phyloP scores from a whole-genome alignment of 2,797 vertebrate species.

The Ciconia nigra region DNA sequence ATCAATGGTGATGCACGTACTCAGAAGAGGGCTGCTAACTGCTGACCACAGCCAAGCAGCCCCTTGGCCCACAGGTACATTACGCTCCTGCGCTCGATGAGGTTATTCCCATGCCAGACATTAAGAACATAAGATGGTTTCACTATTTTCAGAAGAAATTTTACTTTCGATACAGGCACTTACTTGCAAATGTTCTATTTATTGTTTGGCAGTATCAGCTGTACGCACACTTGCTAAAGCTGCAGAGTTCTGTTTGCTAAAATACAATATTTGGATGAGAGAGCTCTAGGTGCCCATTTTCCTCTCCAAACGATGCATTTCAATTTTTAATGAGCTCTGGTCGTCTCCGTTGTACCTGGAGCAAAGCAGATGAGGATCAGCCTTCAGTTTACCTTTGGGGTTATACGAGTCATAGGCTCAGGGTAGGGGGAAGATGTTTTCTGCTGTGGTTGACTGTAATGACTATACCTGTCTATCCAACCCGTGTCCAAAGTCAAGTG shows the following conservation, averaged over 20 bases:
- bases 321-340: neutral
- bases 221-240: neutral
- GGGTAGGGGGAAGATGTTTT: neutral
- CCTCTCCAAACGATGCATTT: neutral
- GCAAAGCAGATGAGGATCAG: neutral
- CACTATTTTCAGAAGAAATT: neutral
- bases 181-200: neutral
- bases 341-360: neutral
- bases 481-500: neutral
- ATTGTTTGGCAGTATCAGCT: neutral
- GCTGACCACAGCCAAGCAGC: neutral
- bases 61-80: neutral
- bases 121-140: neutral
- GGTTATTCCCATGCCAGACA: fast-evolving
- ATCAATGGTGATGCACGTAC: fast-evolving
- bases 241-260: neutral
- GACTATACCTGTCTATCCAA: neutral
- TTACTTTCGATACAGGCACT: neutral
- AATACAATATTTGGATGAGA: neutral
- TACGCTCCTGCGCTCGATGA: fast-evolving
- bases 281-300: neutral
- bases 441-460: neutral
- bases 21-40: fast-evolving
- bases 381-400: neutral
- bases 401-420: neutral